Conservation (phyloP, 2,888 invertebrate species). For the Archaeoteleia sp. region DNA sequence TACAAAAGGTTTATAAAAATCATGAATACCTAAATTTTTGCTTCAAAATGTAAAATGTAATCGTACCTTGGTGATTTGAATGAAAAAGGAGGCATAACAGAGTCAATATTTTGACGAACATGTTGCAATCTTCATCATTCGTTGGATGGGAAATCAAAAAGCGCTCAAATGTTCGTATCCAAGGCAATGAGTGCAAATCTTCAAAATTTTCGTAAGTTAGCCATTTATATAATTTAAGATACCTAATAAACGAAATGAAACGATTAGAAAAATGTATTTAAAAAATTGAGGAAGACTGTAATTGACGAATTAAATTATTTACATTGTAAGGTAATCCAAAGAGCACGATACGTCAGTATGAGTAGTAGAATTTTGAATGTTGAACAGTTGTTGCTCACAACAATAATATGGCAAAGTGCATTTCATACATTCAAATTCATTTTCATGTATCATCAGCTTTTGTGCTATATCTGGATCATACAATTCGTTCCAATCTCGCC, state of each 20-base stretch:
- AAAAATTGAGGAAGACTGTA: background rate
- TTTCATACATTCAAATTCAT: constrained; percentile 76
- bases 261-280: no score
- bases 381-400: constrained; percentile 77
- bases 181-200: constrained; percentile 77
- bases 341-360: constrained; percentile 78
- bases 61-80: constrained; percentile 59
- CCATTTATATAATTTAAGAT: constrained; percentile 73
- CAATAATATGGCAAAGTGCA: constrained; percentile 77
- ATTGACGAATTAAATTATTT: constrained; percentile 27
- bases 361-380: constrained; percentile 80
- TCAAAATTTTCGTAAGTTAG: constrained; percentile 64
- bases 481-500: constrained; percentile 58
- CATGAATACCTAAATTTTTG: background rate
- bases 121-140: constrained; percentile 79
- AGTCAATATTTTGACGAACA: constrained; percentile 77
- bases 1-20: background rate
- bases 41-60: background rate
- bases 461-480: constrained; percentile 58
- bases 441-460: constrained; percentile 63
- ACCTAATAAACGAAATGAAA: no score
- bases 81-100: constrained; percentile 71
- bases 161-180: constrained; percentile 79
- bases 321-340: constrained; percentile 78
- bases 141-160: constrained; percentile 81